phyloP scores from a whole-genome alignment of 2,113 vertebrate genomes.

The Oreochromis niloticus region DNA sequence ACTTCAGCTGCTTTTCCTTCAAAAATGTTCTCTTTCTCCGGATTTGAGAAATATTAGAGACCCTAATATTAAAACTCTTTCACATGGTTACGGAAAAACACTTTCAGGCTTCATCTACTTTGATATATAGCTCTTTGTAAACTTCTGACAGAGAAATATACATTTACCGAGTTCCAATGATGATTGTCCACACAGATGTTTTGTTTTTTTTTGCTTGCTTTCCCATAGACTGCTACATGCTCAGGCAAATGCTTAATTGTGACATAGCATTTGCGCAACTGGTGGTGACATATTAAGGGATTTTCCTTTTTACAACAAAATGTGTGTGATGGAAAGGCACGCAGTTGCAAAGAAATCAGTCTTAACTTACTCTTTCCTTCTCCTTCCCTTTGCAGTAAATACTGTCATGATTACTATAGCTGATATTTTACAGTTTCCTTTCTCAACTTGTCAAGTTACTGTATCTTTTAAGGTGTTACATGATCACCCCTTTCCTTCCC shows the following conservation, averaged over 20 bases:
- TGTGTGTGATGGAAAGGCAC: background rate
- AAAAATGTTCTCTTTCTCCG: background rate
- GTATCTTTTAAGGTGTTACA: background rate
- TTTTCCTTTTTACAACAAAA: background rate
- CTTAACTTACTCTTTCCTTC: background rate
- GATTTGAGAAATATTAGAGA: background rate
- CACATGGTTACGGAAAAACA: background rate
- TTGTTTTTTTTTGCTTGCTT: background rate
- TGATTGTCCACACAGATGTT: constrained; percentile 31
- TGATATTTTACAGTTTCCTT: constrained; percentile 18
- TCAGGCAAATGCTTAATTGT: constrained; percentile 15
- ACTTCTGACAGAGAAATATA: background rate
- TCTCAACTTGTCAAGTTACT: background rate
- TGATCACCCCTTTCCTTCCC: background rate
- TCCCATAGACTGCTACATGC: background rate
- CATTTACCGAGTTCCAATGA: constrained; percentile 14
- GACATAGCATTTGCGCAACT: background rate
- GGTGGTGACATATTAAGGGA: constrained; percentile 7
- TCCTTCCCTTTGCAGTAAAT: constrained; percentile 15
- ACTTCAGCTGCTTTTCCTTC: constrained; percentile 3
- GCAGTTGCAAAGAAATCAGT: background rate
- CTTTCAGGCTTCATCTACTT: constrained; percentile 4
- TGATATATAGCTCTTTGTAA: constrained; percentile 20
- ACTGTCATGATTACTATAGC: background rate
- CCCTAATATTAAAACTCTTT: background rate